These are phyloP conservation scores for Cryptotis parvus DNA, from an alignment of 2,113 vertebrate species.

Conservation along the genomic window DNA sequence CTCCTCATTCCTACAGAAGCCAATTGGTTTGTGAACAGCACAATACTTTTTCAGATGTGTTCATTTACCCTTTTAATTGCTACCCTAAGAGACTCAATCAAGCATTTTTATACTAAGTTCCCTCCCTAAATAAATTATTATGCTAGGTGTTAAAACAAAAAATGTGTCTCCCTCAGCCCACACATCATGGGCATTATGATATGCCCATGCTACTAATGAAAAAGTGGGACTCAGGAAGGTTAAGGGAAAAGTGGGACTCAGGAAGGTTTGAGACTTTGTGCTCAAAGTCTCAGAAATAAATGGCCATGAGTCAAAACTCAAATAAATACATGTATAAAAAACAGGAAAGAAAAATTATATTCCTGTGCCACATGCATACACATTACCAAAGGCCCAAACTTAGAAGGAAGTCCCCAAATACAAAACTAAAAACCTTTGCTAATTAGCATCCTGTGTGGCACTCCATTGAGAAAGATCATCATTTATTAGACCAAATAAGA, in stretches of 20 bases:
- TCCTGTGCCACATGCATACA: neutral
- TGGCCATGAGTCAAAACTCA: neutral
- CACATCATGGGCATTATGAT: neutral
- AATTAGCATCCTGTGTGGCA: constrained; percentile 32
- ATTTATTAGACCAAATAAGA: constrained; percentile 53
- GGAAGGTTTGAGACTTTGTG: neutral
- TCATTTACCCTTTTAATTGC: neutral
- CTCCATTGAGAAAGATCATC: constrained; percentile 44
- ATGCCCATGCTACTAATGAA: neutral
- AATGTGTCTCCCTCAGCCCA: neutral
- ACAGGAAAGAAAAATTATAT: neutral
- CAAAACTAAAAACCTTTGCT: neutral
- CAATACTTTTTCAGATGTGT: neutral
- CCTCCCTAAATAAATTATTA: neutral
- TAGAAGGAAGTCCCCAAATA: neutral
- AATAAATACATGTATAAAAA: neutral
- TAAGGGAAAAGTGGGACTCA: neutral
- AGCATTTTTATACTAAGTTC: neutral
- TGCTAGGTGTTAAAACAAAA: neutral
- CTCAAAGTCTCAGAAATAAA: neutral
- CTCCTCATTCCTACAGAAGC: neutral
- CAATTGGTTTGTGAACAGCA: neutral
- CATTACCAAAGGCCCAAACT: neutral
- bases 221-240: neutral
- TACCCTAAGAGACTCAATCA: neutral